Percentiles rank a stretch among this genome's conserved stretches.
Conservation (phyloP, 2,888 invertebrate genomes). For the Brachynemurus nebulosus region DNA sequence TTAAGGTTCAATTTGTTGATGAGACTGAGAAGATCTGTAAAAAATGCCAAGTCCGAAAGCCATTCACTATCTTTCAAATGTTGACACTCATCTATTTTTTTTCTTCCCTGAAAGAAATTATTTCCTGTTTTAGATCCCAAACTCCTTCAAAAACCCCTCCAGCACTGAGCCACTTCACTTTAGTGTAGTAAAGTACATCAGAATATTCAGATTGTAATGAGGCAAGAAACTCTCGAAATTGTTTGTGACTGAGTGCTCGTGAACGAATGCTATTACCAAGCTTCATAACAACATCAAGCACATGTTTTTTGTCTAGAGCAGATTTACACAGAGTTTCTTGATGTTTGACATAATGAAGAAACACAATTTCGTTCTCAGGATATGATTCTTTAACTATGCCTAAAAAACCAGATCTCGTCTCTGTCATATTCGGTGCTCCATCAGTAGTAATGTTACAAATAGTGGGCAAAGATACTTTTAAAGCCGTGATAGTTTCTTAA, state of each 20-base stretch:
- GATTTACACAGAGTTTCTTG: conserved; percentile 5
- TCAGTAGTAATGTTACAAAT: conserved; percentile 1
- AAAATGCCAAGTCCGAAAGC: no score
- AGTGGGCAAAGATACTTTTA: background rate
- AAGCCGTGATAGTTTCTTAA: background rate
- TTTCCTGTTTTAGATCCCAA: no score
- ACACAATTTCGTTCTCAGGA: no score
- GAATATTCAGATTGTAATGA: background rate
- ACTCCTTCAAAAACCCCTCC: conserved; percentile 12
- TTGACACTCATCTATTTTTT: no score
- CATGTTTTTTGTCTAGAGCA: conserved; percentile 15
- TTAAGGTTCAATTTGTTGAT: no score
- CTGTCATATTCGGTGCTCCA: conserved; percentile 4
- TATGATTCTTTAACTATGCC: background rate
- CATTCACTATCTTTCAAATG: no score
- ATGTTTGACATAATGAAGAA: conserved; percentile 6
- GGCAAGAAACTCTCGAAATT: conserved; percentile 3
- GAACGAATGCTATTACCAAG: conserved; percentile 5
- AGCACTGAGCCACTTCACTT: conserved; percentile 13
- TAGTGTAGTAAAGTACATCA: conserved; percentile 9
- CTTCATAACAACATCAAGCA: conserved; percentile 11
- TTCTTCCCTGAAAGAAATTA: no score
- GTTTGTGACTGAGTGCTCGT: conserved; percentile 5
- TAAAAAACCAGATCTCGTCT: conserved; percentile 1
- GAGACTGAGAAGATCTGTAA: no score